Conservation (phyloP, 2,888 invertebrate genomes). For the Gibbula magus region DNA sequence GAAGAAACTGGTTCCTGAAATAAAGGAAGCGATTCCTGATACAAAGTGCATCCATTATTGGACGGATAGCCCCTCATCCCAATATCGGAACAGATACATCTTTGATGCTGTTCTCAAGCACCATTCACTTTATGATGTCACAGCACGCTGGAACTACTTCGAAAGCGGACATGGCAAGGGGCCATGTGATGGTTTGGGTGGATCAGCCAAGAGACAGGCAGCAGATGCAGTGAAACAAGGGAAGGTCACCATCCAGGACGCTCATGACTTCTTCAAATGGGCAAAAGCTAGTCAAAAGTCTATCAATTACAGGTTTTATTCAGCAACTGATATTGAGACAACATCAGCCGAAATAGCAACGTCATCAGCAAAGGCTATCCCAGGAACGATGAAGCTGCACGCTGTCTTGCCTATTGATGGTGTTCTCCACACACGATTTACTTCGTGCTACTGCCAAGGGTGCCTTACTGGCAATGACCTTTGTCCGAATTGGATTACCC, state of each 20-base stretch:
- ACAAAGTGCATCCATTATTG: not conserved
- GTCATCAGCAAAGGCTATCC: not conserved
- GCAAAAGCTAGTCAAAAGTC: slow-evolving; percentile 5
- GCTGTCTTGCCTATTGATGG: not conserved
- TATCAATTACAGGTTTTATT: not conserved
- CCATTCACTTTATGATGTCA: not conserved
- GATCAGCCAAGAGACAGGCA: slow-evolving; percentile 33
- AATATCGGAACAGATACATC: not conserved
- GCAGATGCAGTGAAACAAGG: slow-evolving; percentile 40
- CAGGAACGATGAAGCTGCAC: slow-evolving; percentile 10
- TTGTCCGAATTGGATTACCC: no score
- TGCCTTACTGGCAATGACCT: no score
- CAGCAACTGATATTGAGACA: not conserved
- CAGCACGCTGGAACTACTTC: not conserved
- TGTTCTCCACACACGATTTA: no score
- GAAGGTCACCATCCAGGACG: slow-evolving; percentile 31
- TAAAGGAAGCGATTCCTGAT: not conserved
- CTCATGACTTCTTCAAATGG: slow-evolving; percentile 29
- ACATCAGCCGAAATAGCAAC: not conserved
- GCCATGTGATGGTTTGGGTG: no score
- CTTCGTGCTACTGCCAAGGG: no score
- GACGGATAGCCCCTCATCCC: not conserved
- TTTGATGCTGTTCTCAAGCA: not conserved
- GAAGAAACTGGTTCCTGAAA: not conserved
- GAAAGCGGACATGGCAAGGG: not conserved